Percentiles rank a stretch among this genome's conserved stretches.
Evolutionary conservation across 2,888 invertebrate genomes (phyloP).

Genomic region (Scaptomyza reducta): DNA sequence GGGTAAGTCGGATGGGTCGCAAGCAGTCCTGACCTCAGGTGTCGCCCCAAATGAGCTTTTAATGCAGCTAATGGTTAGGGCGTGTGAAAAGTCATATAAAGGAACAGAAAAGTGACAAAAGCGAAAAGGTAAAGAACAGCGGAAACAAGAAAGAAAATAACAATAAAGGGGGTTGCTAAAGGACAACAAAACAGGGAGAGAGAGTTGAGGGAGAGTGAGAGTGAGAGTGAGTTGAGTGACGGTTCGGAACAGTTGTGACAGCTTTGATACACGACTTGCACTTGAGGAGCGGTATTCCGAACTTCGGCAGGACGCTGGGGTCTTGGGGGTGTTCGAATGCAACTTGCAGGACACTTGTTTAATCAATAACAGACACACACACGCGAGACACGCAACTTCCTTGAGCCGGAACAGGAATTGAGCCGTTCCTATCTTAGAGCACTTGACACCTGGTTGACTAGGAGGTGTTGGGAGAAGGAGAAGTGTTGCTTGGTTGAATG

Average conservation of each 20-base stretch:
- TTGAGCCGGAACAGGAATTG: conserved; percentile 43
- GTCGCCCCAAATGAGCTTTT: conserved; percentile 71
- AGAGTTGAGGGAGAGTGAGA: conserved; percentile 45
- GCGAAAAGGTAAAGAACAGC: neutral
- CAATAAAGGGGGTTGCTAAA: conserved; percentile 11
- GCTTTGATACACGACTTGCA: conserved; percentile 37
- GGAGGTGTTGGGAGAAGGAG: neutral
- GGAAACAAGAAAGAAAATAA: neutral
- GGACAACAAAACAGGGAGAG: conserved; percentile 8
- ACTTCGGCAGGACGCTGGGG: no score
- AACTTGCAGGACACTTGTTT: conserved; percentile 61
- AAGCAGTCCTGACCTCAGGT: conserved; percentile 42
- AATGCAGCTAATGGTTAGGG: conserved; percentile 63
- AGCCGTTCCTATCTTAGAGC: conserved; percentile 33
- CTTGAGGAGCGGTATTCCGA: conserved; percentile 19
- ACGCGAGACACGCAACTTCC: conserved; percentile 62
- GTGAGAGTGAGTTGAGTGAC: conserved; percentile 32
- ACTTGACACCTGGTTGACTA: conserved; percentile 47
- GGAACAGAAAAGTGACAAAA: conserved; percentile 49
- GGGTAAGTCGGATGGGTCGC: conserved; percentile 85
- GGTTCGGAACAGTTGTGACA: conserved; percentile 44
- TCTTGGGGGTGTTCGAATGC: neutral
- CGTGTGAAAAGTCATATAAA: conserved; percentile 76
- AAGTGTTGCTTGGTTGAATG: conserved; percentile 59
- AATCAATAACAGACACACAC: conserved; percentile 58